Conservation (phyloP, 2,113 vertebrate species). For the Siniperca chuatsi region DNA sequence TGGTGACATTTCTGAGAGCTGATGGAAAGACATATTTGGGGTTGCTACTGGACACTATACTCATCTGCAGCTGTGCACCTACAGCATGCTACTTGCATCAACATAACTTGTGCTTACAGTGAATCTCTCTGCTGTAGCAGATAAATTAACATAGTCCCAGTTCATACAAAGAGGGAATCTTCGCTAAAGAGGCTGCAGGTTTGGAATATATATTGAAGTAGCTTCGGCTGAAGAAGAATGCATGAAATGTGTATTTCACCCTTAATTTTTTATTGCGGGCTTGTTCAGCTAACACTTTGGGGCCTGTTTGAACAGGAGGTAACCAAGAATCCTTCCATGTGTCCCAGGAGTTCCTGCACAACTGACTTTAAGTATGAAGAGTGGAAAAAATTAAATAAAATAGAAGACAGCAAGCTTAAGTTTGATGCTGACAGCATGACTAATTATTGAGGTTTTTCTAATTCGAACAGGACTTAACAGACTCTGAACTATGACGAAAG, state of each 20-base stretch:
- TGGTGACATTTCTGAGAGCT: too few species aligned
- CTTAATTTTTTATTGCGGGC: background rate
- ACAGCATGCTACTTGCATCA: too few species aligned
- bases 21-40: too few species aligned
- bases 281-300: background rate
- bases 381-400: background rate
- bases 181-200: background rate
- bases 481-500: constrained; percentile 24
- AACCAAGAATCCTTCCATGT: background rate
- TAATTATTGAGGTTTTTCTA: constrained; percentile 38
- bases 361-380: background rate
- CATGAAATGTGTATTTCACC: background rate
- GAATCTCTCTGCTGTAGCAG: too few species aligned
- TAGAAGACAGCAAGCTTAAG: background rate
- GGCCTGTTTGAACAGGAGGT: background rate
- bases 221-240: background rate
- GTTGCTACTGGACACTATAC: too few species aligned
- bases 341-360: background rate
- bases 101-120: too few species aligned
- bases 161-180: background rate
- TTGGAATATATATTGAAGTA: background rate
- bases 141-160: too few species aligned
- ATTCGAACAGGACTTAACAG: constrained; percentile 27
- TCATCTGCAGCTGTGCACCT: too few species aligned
- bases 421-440: constrained; percentile 30